Base-by-base conservation (phyloP, 2,888 invertebrate genomes). In the Lamellibrachia columna region DNA sequence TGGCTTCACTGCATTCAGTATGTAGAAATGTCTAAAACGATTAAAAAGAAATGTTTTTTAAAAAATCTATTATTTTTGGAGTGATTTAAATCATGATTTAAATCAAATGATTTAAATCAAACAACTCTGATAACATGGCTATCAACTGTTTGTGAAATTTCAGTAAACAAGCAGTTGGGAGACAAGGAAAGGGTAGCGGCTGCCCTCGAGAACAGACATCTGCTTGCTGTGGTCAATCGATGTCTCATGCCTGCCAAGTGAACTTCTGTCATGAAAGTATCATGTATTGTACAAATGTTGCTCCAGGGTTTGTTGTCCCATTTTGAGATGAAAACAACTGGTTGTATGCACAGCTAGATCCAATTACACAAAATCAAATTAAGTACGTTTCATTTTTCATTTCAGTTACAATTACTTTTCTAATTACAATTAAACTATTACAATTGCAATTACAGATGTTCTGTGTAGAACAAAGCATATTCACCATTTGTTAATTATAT, bases 131-230 rank as follows among this genome's bases (percentile, higher is more conserved):
- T 40, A 40, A 40, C 40, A 40, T 40, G 40, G 40, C 40, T 40
- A 40, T 40, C 40, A 40, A 52, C 52, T 92, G 53, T 92, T 95
- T 96, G 75, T 75, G 75, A 3, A 75, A 75, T 75, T 75, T 92
- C 95, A 96, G 98, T 99, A 3, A 99, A 99, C 96, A 99, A 99
- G 96, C 99, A 99, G 95, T 97, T 99, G 52, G 98, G 98, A 0
- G 99, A 99, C 96, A 99, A 99, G 96, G 99, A 99, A 96, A 97
- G 99, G 94, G 98, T 99, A 0, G 99, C 99, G 0, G 99, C 99
- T 0, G 99, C 99, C 0, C 97, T 99, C 94, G 99, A 99, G 96
- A 99, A 99, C 96, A 97, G 97, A 52, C 98, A 98, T 96, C 97
- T 99, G 0, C 97, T 99, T 75, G 98, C 98, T 96, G 99, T 99